Evolutionary conservation across 2,113 vertebrate genomes (phyloP), one percentile per base, ranked within the genome.

Genomic region (Hippocampus barbouri): DNA sequence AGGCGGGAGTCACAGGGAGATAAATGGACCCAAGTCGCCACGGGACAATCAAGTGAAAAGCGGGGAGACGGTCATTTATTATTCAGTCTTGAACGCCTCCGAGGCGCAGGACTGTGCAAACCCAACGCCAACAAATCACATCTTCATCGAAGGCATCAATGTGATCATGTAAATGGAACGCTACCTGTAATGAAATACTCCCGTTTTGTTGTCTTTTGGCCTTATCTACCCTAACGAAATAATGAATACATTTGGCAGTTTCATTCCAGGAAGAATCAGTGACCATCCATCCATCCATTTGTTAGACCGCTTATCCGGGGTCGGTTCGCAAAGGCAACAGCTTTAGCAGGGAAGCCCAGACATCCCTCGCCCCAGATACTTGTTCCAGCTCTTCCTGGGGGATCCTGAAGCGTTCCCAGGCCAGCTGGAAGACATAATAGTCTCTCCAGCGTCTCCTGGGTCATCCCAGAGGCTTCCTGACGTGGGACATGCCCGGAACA

Each of bases 211-310:
- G 34, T 34, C 34, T 34, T 61, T 18, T 66, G 59, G 49, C 59
- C 11, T 57, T 30, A 8, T 61, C 27, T 34, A 16, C 14, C 11
- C 12, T 27, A 76, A 79, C 63, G 43, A 74, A 73, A 70, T 73
- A 73, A 79, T 86, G 53, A 82, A 80, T 64, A 69, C 80, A 80
- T 77, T 83, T 90, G 85, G 90, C 86, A 79, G 77, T 5, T 51
- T 16, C 18, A 18, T 51, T 18, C 20, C 43, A 2, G 14, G 43
- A 45, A 45, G 43, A 45, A 45, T 45, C 43, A 11, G 43, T 45
- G 10, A 45, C 43, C 43, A 45, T 12, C 3, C 43, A 45, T 12
- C 43, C 12, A 45, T 45, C 34, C 34, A 38, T 38, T 38, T 38
- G 30, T 4, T 4, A 34, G 30, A 34, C 34, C 34, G 34, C 5